phyloP scores from a whole-genome alignment of 2,888 invertebrate genomes.

The Aelia acuminata region DNA sequence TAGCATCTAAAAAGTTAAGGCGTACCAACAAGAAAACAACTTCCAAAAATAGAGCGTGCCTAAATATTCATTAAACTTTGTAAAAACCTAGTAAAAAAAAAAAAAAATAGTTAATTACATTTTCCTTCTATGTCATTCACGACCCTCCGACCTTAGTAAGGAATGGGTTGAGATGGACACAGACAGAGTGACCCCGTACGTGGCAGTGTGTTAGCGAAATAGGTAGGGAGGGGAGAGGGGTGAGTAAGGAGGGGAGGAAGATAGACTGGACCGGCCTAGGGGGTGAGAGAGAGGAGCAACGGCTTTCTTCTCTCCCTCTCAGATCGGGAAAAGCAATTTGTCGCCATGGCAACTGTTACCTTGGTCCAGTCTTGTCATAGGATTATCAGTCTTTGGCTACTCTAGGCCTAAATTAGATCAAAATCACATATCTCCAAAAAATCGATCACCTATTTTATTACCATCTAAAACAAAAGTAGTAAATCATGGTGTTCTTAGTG shows the following conservation, averaged over 20 bases:
- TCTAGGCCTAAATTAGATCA: neutral
- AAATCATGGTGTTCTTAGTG: too few species aligned
- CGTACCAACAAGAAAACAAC: too few species aligned
- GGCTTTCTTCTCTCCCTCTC: too few species aligned
- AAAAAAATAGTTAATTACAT: too few species aligned
- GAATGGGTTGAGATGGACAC: conserved; percentile 23
- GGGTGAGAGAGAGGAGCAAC: conserved; percentile 4
- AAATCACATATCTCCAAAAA: too few species aligned
- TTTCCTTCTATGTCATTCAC: too few species aligned
- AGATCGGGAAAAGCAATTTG: conserved; percentile 51
- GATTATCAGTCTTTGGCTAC: conserved; percentile 21
- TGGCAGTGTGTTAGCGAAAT: conserved; percentile 46
- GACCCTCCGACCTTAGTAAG: neutral
- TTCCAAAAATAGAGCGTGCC: too few species aligned
- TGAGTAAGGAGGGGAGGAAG: neutral
- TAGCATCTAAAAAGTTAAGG: too few species aligned
- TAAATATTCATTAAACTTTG: too few species aligned
- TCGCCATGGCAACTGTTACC: conserved; percentile 40
- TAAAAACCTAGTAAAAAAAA: too few species aligned
- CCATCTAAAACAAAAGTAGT: too few species aligned
- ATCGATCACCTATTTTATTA: too few species aligned
- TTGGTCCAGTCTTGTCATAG: conserved; percentile 25
- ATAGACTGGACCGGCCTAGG: neutral
- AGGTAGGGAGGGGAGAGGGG: neutral
- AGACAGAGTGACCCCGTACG: conserved; percentile 45